phyloP scores from a whole-genome alignment of 2,113 vertebrate genomes.

The Indicator indicator region DNA sequence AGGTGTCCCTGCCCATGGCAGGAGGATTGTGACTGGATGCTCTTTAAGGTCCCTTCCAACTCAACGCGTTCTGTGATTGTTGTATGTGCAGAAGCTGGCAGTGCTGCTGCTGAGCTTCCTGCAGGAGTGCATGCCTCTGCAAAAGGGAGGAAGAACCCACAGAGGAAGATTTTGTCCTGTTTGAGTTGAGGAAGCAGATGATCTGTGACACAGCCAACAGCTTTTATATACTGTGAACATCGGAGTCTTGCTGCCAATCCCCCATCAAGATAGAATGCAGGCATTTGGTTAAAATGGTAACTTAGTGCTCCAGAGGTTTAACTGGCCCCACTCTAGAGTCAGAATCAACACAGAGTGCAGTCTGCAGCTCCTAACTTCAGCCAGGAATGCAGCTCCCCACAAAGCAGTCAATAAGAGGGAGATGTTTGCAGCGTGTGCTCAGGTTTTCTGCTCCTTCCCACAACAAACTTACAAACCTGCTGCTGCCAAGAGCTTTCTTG shows the following conservation, averaged over 20 bases:
- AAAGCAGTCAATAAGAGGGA: neutral
- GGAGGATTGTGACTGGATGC: no score
- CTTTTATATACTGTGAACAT: slow-evolving; percentile 64
- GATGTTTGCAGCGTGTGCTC: neutral
- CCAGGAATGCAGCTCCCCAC: neutral
- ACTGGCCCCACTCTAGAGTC: slow-evolving; percentile 46
- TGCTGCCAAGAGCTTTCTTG: neutral
- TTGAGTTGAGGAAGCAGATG: slow-evolving; percentile 6
- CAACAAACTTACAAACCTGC: neutral
- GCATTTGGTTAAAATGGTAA: slow-evolving; percentile 65
- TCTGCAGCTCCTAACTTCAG: neutral
- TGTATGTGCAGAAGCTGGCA: neutral
- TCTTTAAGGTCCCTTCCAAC: no score
- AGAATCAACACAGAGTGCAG: slow-evolving; percentile 7
- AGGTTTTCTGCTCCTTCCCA: slow-evolving; percentile 19
- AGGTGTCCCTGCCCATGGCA: no score
- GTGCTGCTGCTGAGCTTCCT: neutral
- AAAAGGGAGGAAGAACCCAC: neutral
- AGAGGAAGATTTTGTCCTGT: neutral
- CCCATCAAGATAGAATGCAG: slow-evolving; percentile 53
- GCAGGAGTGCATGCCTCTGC: neutral
- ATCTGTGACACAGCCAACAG: slow-evolving; percentile 12
- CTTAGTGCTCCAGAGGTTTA: slow-evolving; percentile 65
- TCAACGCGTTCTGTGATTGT: no score
- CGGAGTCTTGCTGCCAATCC: slow-evolving; percentile 32